Percentiles rank a stretch among this genome's conserved stretches.
phyloP scores from a whole-genome alignment of 2,888 invertebrate species.

The Physocephala rufipes region DNA sequence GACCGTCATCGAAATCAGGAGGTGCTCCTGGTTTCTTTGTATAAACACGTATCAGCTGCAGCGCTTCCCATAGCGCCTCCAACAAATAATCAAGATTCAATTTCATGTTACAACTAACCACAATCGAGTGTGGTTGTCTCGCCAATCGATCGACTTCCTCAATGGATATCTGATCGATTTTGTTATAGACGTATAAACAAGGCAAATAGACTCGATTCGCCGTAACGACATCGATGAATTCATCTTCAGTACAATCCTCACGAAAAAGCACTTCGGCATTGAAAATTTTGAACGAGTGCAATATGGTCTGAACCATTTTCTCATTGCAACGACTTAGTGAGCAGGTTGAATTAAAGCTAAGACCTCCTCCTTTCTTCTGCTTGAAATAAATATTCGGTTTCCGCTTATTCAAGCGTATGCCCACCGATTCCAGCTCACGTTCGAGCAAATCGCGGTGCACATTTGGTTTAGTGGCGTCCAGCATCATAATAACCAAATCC shows the following conservation, averaged over 20 bases:
- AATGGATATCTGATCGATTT: conserved; percentile 99
- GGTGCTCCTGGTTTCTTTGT: conserved; percentile 99
- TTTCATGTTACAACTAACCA: conserved; percentile 99
- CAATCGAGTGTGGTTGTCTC: conserved; percentile 84
- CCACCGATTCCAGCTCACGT: conserved; percentile 95
- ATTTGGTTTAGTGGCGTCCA: conserved; percentile 98
- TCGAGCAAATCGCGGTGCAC: conserved; percentile 92
- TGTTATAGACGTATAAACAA: conserved; percentile 98
- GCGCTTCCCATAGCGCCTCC: conserved; percentile 92
- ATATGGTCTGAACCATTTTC: conserved; percentile 96
- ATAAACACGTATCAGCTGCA: conserved; percentile 93
- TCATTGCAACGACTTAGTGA: conserved; percentile 92
- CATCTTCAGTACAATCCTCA: conserved; percentile 95
- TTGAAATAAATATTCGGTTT: conserved; percentile 99
- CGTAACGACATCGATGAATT: conserved; percentile 97
- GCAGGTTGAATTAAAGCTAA: conserved; percentile 97
- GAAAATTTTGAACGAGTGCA: conserved; percentile 98
- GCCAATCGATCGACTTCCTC: conserved; percentile 98
- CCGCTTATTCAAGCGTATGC: conserved; percentile 92
- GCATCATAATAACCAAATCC: conserved; percentile 98
- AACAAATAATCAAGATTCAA: conserved; percentile 94
- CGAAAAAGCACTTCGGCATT: conserved; percentile 95
- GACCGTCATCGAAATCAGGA: conserved; percentile 94
- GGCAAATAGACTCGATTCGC: conserved; percentile 96
- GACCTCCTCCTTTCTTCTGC: conserved; percentile 93